Evolutionary conservation across 2,888 invertebrate species (phyloP).

Genomic region (Tinea pellionella): DNA sequence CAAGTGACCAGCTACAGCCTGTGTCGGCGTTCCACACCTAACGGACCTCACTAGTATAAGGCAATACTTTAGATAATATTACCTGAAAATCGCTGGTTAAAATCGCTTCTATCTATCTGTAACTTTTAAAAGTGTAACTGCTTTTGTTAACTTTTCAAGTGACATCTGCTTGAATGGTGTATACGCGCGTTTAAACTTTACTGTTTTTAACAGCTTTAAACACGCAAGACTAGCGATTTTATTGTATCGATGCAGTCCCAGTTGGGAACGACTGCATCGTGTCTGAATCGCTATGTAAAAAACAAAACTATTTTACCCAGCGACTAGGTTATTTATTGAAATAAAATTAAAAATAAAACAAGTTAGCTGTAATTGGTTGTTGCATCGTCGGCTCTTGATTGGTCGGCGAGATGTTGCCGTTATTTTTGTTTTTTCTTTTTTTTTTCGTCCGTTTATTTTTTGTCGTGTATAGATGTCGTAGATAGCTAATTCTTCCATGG

Average conservation of each 20-base stretch:
- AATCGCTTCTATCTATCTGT: too few species aligned
- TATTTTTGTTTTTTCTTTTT: not conserved
- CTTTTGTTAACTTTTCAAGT: too few species aligned
- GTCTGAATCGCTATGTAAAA: too few species aligned
- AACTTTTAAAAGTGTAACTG: too few species aligned
- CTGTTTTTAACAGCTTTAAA: too few species aligned
- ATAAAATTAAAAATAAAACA: not conserved
- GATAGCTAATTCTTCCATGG: not conserved
- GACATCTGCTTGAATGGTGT: too few species aligned
- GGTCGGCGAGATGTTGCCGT: not conserved
- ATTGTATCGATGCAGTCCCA: too few species aligned
- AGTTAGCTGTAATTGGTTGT: not conserved
- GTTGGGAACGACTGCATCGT: too few species aligned
- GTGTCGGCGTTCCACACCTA: conserved; percentile 65
- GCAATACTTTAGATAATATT: not conserved
- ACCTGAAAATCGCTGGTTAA: not conserved
- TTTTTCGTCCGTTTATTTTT: not conserved
- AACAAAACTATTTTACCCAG: too few species aligned
- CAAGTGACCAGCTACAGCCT: conserved; percentile 51
- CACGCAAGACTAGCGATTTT: too few species aligned
- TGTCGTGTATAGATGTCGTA: not conserved
- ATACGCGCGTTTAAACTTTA: too few species aligned
- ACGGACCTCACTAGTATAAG: conserved; percentile 62
- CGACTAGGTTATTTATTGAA: too few species aligned
- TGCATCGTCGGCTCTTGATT: not conserved